phyloP scores from a whole-genome alignment of 2,113 vertebrate species.

The Alouatta palliata region DNA sequence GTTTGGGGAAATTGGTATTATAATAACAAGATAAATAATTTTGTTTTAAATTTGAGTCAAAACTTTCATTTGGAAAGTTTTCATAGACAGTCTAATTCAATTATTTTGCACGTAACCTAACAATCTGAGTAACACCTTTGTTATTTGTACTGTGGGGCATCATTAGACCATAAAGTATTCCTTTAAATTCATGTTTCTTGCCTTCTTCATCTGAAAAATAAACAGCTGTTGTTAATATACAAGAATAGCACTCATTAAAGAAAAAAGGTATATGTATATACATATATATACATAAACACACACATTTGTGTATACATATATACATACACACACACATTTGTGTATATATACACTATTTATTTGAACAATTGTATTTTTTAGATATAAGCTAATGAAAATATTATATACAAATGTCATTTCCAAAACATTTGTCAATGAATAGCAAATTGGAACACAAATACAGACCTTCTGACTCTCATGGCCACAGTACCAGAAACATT shows the following conservation, averaged over 20 bases:
- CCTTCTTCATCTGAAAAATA: background rate
- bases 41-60: background rate
- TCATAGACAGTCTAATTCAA: background rate
- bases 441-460: background rate
- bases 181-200: slow-evolving; percentile 1
- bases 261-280: background rate
- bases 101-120: background rate
- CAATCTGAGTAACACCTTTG: slow-evolving; percentile 17
- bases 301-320: too few species aligned
- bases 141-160: background rate
- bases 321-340: too few species aligned
- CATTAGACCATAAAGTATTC: background rate
- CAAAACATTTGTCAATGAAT: background rate
- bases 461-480: background rate
- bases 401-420: background rate
- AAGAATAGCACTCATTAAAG: background rate
- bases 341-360: background rate
- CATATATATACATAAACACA: too few species aligned
- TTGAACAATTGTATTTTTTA: slow-evolving; percentile 8
- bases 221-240: background rate
- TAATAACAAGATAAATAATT: background rate
- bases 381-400: background rate
- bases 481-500: background rate
- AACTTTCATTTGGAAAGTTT: background rate
- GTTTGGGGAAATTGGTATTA: background rate